These are phyloP conservation scores for Crocodylus rhombifer DNA, from an alignment of 2,797 vertebrate species.

Conservation along the genomic window DNA sequence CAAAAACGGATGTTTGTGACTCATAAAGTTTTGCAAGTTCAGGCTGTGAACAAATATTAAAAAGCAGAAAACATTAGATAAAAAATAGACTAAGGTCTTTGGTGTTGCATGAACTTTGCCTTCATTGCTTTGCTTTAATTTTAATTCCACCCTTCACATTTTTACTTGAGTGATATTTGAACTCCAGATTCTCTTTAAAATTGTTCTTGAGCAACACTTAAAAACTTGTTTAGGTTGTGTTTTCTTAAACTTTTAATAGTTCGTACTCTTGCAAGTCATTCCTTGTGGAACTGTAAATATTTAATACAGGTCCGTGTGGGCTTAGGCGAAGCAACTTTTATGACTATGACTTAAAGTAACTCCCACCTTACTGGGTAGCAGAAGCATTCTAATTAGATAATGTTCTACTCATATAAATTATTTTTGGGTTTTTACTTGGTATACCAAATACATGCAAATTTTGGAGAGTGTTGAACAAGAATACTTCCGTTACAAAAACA, in stretches of 20 bases:
- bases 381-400: neutral
- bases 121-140: neutral
- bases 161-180: neutral
- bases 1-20: rapidly evolving
- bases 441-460: neutral
- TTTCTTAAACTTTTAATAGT: neutral
- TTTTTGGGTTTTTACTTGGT: neutral
- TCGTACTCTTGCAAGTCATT: neutral
- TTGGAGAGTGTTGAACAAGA: neutral
- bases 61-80: neutral
- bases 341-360: neutral
- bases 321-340: neutral
- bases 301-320: neutral
- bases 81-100: neutral
- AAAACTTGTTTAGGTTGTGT: neutral
- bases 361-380: neutral
- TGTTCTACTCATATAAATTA: neutral
- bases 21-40: rapidly evolving
- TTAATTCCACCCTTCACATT: neutral
- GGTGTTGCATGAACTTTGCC: neutral
- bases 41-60: neutral
- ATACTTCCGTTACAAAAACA: neutral
- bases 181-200: neutral
- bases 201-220: neutral
- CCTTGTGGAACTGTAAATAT: neutral